A percentile compares a stretch with the other conserved stretches of the same genome.
Evolutionary conservation across 64 coral and sea anemone species (phyloP).

Genomic region (Catalaphyllia jardinei): DNA sequence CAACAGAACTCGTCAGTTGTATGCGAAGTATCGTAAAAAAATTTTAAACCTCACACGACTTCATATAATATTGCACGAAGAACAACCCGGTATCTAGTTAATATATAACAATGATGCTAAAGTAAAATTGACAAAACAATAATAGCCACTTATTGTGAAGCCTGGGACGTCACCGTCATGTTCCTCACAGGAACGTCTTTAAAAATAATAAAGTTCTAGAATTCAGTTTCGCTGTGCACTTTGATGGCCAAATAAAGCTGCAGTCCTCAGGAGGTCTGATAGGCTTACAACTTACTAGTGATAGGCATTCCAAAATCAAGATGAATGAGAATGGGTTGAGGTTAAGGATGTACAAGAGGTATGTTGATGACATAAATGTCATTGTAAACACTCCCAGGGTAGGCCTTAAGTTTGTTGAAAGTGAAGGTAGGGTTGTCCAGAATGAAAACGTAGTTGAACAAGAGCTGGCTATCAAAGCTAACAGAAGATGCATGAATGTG

Average conservation of each 20-base stretch:
- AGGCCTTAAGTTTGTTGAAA: conserved; percentile 2
- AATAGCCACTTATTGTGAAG: too few relatives aligned
- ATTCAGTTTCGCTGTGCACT: too few relatives aligned
- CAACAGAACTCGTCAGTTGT: too few relatives aligned
- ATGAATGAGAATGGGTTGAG: background rate
- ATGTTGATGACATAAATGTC: conserved; percentile 42
- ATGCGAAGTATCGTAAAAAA: too few relatives aligned
- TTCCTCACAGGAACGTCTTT: too few relatives aligned
- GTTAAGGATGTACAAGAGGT: conserved; percentile 16
- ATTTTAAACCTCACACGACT: too few relatives aligned
- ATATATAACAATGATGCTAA: too few relatives aligned
- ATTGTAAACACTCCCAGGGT: background rate
- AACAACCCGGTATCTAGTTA: too few relatives aligned
- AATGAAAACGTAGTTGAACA: background rate
- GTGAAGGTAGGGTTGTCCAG: background rate
- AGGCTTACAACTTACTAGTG: conserved; percentile 1
- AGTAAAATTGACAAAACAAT: too few relatives aligned
- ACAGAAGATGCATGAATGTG: background rate
- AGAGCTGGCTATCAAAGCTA: background rate
- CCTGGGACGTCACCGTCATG: too few relatives aligned
- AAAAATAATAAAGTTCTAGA: too few relatives aligned
- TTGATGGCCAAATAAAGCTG: background rate
- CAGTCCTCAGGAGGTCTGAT: conserved; percentile 11
- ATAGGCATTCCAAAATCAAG: background rate
- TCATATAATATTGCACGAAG: too few relatives aligned